Evolutionary conservation across 2,888 invertebrate species (phyloP).

Genomic region (Alcis repandata): DNA sequence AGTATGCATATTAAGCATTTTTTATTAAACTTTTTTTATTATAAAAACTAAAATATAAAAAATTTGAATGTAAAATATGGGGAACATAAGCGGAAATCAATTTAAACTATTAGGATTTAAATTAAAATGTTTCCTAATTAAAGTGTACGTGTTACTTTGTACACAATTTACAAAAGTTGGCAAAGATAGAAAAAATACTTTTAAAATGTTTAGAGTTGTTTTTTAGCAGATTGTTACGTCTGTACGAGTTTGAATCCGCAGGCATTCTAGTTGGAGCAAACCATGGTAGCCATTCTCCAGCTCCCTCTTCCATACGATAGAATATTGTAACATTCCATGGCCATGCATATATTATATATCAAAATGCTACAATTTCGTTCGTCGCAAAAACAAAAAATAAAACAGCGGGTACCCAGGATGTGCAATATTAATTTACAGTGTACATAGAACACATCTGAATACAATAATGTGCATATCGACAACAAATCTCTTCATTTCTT

Average conservation of each 20-base stretch:
- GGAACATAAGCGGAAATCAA: constrained; percentile 49
- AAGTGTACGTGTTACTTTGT: constrained; percentile 48
- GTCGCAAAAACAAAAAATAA: constrained; percentile 71
- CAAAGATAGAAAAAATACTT: constrained; percentile 40
- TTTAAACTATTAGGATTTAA: constrained; percentile 43
- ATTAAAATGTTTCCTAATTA: constrained; percentile 49
- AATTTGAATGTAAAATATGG: constrained; percentile 50
- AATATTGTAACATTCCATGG: constrained; percentile 73
- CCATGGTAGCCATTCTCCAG: constrained; percentile 59
- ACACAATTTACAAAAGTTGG: constrained; percentile 40
- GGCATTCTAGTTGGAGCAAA: constrained; percentile 48
- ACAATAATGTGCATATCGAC: constrained; percentile 61
- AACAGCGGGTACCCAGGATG: constrained; percentile 74
- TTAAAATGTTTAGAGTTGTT: constrained; percentile 35
- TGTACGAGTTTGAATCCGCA: constrained; percentile 52
- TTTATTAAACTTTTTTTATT: constrained; percentile 59
- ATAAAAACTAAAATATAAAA: constrained; percentile 55
- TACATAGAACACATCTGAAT: constrained; percentile 62
- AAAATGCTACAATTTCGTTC: constrained; percentile 70
- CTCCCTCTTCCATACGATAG: constrained; percentile 50
- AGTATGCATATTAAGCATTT: constrained; percentile 72
- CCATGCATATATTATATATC: constrained; percentile 81
- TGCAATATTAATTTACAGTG: constrained; percentile 81
- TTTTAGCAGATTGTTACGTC: constrained; percentile 46
- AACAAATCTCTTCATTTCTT: constrained; percentile 50